phyloP scores from a whole-genome alignment of 2,888 invertebrate genomes.

The Nesidiocoris tenuis region DNA sequence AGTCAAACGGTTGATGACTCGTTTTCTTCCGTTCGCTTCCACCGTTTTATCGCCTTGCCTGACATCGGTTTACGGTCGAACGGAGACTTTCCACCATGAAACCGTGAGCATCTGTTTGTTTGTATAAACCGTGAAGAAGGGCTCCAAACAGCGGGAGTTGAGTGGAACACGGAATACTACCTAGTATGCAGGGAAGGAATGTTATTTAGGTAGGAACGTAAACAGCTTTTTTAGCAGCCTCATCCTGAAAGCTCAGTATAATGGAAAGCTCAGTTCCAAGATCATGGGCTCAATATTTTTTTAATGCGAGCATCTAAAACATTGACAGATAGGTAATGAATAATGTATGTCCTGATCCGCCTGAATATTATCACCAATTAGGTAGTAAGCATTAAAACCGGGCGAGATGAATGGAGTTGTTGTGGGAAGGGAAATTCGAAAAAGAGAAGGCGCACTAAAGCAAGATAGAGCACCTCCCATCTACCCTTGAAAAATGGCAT shows the following conservation, averaged over 20 bases:
- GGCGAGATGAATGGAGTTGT: not conserved
- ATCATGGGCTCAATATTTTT: too few species aligned
- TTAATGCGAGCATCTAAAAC: too few species aligned
- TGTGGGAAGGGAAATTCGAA: not conserved
- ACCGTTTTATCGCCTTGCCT: conserved; percentile 16
- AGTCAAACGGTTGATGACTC: conserved; percentile 32
- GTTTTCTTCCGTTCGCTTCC: conserved; percentile 4
- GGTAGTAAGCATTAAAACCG: not conserved
- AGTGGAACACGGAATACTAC: too few species aligned
- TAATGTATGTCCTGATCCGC: too few species aligned
- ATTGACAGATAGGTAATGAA: too few species aligned
- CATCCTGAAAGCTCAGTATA: too few species aligned
- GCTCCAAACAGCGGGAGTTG: too few species aligned
- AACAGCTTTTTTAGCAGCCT: too few species aligned
- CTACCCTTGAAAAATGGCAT: not conserved
- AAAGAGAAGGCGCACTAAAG: not conserved
- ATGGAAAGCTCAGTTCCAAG: too few species aligned
- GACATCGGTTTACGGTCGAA: conserved; percentile 8
- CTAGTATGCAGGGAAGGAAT: too few species aligned
- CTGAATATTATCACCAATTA: conserved; percentile 23
- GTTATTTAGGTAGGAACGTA: too few species aligned
- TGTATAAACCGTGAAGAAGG: not conserved
- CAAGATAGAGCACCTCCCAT: not conserved
- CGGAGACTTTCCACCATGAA: not conserved
- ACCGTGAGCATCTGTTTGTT: not conserved